phyloP scores from a whole-genome alignment of 2,888 invertebrate species.

The Drosophila engyochracea region DNA sequence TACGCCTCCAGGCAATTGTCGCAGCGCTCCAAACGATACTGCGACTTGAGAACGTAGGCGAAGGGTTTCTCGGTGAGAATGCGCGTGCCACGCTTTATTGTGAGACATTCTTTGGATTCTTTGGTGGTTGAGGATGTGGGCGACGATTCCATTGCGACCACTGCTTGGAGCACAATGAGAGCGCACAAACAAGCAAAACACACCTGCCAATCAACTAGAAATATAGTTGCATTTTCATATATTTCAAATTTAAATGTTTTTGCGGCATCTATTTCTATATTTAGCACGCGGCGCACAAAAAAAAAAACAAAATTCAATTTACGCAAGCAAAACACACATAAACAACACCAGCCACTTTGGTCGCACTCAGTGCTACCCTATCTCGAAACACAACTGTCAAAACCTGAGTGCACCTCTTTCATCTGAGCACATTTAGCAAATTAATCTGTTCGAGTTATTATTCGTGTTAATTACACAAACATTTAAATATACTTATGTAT shows the following conservation, averaged over 20 bases:
- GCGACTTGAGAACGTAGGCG: constrained; percentile 90
- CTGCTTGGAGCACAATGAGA: constrained; percentile 15
- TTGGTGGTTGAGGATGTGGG: not conserved
- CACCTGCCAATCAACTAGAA: constrained; percentile 39
- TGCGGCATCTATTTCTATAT: constrained; percentile 69
- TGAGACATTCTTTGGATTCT: not conserved
- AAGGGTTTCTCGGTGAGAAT: constrained; percentile 91
- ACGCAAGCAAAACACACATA: constrained; percentile 46
- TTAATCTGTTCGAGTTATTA: not conserved
- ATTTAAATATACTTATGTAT: not conserved
- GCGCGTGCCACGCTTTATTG: constrained; percentile 87
- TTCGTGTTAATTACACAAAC: not conserved
- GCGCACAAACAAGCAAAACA: constrained; percentile 13
- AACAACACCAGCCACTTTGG: constrained; percentile 12
- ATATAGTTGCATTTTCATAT: constrained; percentile 61
- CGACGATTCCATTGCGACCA: constrained; percentile 39
- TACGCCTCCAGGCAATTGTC: constrained; percentile 92
- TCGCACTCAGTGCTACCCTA: constrained; percentile 42
- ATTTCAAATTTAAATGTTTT: constrained; percentile 66
- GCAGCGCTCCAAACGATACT: constrained; percentile 90
- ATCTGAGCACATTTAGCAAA: not conserved
- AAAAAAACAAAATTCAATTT: constrained; percentile 38
- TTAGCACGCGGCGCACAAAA: constrained; percentile 53
- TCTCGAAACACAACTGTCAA: constrained; percentile 11
- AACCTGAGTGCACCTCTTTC: not conserved